Percentiles rank a stretch among this genome's conserved stretches.
phyloP scores from a whole-genome alignment of 2,888 invertebrate species.

The Eueremaeus valkanovi region DNA sequence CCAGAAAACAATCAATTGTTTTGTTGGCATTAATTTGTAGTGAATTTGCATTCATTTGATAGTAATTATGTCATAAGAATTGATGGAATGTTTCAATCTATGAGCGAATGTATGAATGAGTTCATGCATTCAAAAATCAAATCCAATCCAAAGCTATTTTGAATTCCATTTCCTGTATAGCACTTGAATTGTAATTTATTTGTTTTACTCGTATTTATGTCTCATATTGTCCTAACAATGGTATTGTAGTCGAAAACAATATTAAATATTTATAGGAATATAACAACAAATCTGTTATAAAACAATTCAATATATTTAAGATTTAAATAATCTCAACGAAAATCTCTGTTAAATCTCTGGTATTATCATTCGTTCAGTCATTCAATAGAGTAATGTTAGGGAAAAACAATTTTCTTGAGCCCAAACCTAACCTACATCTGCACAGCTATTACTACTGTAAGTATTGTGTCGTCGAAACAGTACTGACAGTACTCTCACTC shows the following conservation, averaged over 20 bases:
- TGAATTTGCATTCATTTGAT: slow-evolving; percentile 10
- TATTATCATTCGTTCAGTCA: slow-evolving; percentile 13
- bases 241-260: neutral
- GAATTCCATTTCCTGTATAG: slow-evolving; percentile 1
- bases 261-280: neutral
- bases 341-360: slow-evolving; percentile 22
- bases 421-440: slow-evolving; percentile 26
- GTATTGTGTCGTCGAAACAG: neutral
- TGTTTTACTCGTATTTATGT: slow-evolving; percentile 6
- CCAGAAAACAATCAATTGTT: slow-evolving; percentile 31
- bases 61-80: slow-evolving; percentile 23
- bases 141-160: slow-evolving; percentile 11
- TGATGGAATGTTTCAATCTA: neutral
- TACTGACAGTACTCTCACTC: neutral
- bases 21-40: neutral
- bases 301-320: slow-evolving; percentile 26
- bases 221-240: neutral
- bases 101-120: slow-evolving; percentile 15
- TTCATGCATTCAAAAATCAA: neutral
- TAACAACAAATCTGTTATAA: slow-evolving; percentile 9
- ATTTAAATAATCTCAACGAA: slow-evolving; percentile 26
- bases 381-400: neutral
- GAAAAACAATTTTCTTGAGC: slow-evolving; percentile 17
- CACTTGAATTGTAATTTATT: slow-evolving; percentile 1
- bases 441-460: neutral